A percentile compares a stretch with the other conserved stretches of the same genome.
These are phyloP conservation scores for Adineta ricciae DNA, from an alignment of 2,888 invertebrate genomes.

Conservation along the genomic window DNA sequence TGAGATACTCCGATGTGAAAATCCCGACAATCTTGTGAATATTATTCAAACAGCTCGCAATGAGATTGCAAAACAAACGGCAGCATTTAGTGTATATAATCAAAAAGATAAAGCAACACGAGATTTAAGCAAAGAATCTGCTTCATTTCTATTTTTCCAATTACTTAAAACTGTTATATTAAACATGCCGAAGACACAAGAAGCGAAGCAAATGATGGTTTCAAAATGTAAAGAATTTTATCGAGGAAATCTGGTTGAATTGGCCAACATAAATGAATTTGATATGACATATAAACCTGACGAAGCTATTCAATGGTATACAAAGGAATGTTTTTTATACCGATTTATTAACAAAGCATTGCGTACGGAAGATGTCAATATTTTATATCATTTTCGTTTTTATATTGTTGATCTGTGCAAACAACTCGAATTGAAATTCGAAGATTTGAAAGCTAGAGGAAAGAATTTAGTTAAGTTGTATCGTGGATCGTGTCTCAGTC, in stretches of 20 bases:
- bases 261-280: neutral
- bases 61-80: neutral
- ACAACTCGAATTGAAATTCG: neutral
- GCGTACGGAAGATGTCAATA: neutral
- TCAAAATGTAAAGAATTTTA: neutral
- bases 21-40: no score
- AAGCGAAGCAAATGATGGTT: neutral
- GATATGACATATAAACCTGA: neutral
- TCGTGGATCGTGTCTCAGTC: neutral
- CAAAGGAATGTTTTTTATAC: neutral
- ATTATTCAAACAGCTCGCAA: no score
- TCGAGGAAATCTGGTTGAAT: neutral
- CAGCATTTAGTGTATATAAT: neutral
- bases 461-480: neutral
- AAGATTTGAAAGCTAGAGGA: neutral
- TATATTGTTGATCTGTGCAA: neutral
- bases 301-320: neutral
- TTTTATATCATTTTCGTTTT: neutral
- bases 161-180: neutral
- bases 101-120: neutral
- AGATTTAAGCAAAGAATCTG: neutral
- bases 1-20: no score
- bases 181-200: neutral
- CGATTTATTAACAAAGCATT: neutral
- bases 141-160: neutral